phyloP scores from a whole-genome alignment of 1,140 invertebrate genomes.

The Macrobrachium nipponense region DNA sequence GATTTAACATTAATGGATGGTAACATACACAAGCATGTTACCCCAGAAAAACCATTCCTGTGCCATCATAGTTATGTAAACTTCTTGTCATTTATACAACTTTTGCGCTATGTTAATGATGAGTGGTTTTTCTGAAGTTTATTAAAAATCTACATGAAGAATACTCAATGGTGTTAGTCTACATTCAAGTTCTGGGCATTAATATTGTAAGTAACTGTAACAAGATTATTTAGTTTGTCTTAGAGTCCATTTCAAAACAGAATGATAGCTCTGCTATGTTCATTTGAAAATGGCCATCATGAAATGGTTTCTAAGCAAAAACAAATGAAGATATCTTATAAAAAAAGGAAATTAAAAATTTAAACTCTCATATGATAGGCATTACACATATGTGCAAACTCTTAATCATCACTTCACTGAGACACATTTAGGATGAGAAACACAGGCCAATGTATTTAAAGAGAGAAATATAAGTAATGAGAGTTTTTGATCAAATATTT shows the following conservation, averaged over 20 bases:
- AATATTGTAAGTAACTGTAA: constrained; percentile 31
- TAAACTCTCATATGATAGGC: constrained; percentile 8
- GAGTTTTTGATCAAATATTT: constrained; percentile 40
- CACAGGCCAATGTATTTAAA: constrained; percentile 49
- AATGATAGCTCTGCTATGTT: background rate
- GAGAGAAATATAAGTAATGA: constrained; percentile 42
- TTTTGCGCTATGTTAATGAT: constrained; percentile 51
- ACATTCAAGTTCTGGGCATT: constrained; percentile 41
- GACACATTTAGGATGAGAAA: constrained; percentile 48
- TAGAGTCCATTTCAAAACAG: constrained; percentile 30
- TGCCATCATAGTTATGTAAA: constrained; percentile 47
- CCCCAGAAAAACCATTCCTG: constrained; percentile 59
- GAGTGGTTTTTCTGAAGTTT: constrained; percentile 58
- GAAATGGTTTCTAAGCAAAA: constrained; percentile 17
- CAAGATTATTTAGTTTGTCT: constrained; percentile 10
- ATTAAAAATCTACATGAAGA: constrained; percentile 49
- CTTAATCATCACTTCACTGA: constrained; percentile 41
- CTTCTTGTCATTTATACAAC: constrained; percentile 23
- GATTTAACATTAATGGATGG: constrained; percentile 61
- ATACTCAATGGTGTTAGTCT: constrained; percentile 50
- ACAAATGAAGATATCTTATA: constrained; percentile 43
- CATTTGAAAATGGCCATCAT: constrained; percentile 2
- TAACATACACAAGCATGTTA: constrained; percentile 60
- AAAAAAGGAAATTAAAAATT: constrained; percentile 38
- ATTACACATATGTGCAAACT: constrained; percentile 39